Evolutionary conservation across 2,888 invertebrate species (phyloP), one percentile per base, ranked within the genome.

Genomic region (Sussaba pulchella): DNA sequence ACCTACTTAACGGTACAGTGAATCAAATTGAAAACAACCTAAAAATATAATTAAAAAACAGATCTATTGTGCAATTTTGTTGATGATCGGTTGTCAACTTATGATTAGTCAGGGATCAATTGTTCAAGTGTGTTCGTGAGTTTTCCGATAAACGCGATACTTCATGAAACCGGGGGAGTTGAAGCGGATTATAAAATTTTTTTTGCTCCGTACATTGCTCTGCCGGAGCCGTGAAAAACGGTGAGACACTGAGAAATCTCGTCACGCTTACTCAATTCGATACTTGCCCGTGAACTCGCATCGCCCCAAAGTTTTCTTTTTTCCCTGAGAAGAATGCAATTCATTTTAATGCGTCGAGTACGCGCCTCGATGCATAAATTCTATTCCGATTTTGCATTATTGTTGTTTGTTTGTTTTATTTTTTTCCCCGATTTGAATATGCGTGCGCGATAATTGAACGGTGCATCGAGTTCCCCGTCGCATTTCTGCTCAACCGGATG

Each of bases 121-220:
- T 41, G 21, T 14, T 63, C 21, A 21, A 19, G 36, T 75, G 71
- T 69, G 72, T 69, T 41, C 9, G 57, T 41, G 61, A 50, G 41
- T 39, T 63, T 36, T 50, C 3, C 31, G 6, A 69, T 43, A 43
- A 67, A 72, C 14, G 17, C 12, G 72, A 76, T 78, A 76, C 82
- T 89, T 87, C 83, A 90, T 90, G 90, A 89, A 87, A 90, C 77
- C 89, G 52, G 81, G 83, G 67, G 88, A 88, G 79, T 83, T 87
- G 75, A 85, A 84, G 72, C 84, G 86, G 70, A 70, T 87, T 78
- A 85, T 90, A 45, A 89, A 88, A 86, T 84, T 85, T 64, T 88
- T 91, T 78, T 82, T 91, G 17, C 82, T 90, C 12, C 85, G 87
- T 41, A 87, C 87, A 36, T 76, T 91, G 43, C 83, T 90, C 17